A percentile compares a stretch with the other conserved stretches of the same genome.
Conservation (phyloP, 2,797 vertebrate species). For the Choloepus didactylus region DNA sequence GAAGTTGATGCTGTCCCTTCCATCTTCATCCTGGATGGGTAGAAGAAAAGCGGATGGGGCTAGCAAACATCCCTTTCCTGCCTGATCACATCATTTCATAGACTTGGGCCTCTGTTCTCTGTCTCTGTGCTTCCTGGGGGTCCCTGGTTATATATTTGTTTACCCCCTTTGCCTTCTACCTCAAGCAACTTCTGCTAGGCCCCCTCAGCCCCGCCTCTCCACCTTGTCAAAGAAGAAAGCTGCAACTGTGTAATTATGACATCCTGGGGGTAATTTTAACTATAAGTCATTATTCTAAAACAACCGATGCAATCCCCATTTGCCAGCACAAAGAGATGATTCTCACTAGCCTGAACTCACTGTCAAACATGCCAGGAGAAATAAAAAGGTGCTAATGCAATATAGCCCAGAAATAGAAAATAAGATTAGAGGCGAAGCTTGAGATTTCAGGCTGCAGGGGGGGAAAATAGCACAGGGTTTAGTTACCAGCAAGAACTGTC, state of each 20-base stretch:
- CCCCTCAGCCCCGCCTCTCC: slow-evolving; percentile 59
- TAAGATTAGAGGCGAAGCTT: slow-evolving; percentile 79
- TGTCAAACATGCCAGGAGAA: slow-evolving; percentile 83
- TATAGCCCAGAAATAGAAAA: slow-evolving; percentile 79
- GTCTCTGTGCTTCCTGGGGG: neutral
- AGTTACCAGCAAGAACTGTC: slow-evolving; percentile 74
- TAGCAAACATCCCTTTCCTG: neutral
- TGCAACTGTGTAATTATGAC: slow-evolving; percentile 80
- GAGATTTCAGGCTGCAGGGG: slow-evolving; percentile 67
- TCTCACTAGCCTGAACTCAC: slow-evolving; percentile 80
- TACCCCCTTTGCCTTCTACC: neutral
- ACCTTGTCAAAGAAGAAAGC: slow-evolving; percentile 67
- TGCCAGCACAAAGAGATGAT: slow-evolving; percentile 81
- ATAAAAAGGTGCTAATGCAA: slow-evolving; percentile 81
- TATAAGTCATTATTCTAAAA: slow-evolving; percentile 83
- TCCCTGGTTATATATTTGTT: neutral
- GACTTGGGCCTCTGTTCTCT: neutral
- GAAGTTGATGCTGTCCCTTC: neutral
- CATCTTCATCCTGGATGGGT: too few relatives aligned
- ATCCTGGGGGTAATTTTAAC: slow-evolving; percentile 82
- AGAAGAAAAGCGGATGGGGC: neutral
- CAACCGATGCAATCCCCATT: slow-evolving; percentile 71
- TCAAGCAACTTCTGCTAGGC: neutral
- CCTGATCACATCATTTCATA: too few relatives aligned
- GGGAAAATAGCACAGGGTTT: slow-evolving; percentile 58